Percentiles rank a stretch among this genome's conserved stretches.
These are phyloP conservation scores for Calcarius ornatus DNA, from an alignment of 2,113 vertebrate species.

Conservation along the genomic window DNA sequence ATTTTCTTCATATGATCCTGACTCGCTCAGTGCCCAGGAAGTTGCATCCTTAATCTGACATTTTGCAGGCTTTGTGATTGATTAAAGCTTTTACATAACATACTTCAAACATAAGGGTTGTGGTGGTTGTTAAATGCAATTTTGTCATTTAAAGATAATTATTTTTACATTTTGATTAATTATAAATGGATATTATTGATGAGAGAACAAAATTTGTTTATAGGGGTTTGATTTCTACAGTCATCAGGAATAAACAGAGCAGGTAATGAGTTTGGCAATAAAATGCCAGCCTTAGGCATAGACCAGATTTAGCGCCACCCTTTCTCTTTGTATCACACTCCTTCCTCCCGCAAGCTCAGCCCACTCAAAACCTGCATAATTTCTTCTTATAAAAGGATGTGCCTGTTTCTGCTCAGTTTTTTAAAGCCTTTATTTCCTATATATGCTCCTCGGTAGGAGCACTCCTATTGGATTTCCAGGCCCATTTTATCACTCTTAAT, in stretches of 20 bases:
- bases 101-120: neutral
- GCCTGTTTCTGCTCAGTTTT: slow-evolving; percentile 4
- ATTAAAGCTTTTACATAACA: neutral
- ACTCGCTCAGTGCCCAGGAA: neutral
- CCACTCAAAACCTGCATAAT: slow-evolving; percentile 35
- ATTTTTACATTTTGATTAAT: slow-evolving; percentile 27
- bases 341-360: slow-evolving; percentile 26
- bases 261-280: slow-evolving; percentile 21
- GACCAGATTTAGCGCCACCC: slow-evolving; percentile 27
- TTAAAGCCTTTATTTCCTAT: slow-evolving; percentile 3
- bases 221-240: neutral
- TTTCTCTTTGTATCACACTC: slow-evolving; percentile 33
- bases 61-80: slow-evolving; percentile 5
- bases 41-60: neutral
- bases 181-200: slow-evolving; percentile 14
- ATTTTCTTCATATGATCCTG: slow-evolving; percentile 3
- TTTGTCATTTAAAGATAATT: neutral
- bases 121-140: neutral
- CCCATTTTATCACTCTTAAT: neutral
- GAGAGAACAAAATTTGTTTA: neutral
- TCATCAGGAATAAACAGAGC: slow-evolving; percentile 3
- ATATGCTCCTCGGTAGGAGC: neutral
- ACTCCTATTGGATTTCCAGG: neutral
- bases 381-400: neutral
- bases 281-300: slow-evolving; percentile 32